Conservation (phyloP, 2,888 invertebrate species). For the Halictus ligatus region DNA sequence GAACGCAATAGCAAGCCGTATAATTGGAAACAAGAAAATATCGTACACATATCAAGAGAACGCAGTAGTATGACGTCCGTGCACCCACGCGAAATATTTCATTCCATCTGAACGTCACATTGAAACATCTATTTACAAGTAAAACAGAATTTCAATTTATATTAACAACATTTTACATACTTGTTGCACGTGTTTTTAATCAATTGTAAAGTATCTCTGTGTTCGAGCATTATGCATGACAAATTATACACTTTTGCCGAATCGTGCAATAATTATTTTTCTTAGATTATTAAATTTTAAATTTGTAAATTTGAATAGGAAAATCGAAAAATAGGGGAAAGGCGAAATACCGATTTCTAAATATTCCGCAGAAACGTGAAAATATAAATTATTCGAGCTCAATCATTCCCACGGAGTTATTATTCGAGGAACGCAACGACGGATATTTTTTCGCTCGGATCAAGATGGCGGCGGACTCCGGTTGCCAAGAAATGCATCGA, state of each 20-base stretch:
- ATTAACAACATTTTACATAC: no score
- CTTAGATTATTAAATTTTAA: no score
- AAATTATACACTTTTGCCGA: no score
- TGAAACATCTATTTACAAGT: no score
- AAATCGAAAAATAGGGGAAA: no score
- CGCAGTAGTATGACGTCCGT: not conserved
- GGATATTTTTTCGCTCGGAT: not conserved
- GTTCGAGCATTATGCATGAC: no score
- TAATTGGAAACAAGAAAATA: not conserved
- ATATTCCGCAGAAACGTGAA: no score
- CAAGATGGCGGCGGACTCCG: not conserved
- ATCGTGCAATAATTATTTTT: no score
- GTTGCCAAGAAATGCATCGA: constrained; percentile 19
- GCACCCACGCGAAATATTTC: not conserved
- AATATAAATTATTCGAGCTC: not conserved
- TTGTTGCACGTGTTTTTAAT: no score
- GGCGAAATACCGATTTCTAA: not conserved
- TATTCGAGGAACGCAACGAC: not conserved
- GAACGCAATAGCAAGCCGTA: not conserved
- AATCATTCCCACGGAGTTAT: not conserved
- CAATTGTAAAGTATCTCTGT: not conserved
- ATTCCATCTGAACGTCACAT: no score
- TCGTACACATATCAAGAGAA: not conserved
- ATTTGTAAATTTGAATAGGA: no score
- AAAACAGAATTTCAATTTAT: not conserved